Percentiles rank a stretch among this genome's conserved stretches.
phyloP scores from a whole-genome alignment of 2,888 invertebrate species.

The Poecilobothrus nobilitatus region DNA sequence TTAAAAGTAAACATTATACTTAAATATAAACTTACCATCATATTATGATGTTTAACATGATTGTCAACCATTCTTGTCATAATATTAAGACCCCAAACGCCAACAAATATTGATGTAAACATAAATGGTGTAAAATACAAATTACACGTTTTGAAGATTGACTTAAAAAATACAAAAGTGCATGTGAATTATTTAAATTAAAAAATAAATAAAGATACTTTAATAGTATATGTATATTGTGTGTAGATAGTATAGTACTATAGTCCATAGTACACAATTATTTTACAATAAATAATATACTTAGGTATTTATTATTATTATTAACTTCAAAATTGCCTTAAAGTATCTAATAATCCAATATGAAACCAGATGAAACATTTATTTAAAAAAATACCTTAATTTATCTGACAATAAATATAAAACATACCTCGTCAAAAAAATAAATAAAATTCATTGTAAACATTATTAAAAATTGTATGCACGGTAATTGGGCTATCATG shows the following conservation, averaged over 20 bases:
- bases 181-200: no score
- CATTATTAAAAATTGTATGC: slow-evolving; percentile 38
- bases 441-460: slow-evolving; percentile 37
- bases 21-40: neutral
- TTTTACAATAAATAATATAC: no score
- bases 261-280: no score
- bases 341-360: no score
- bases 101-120: slow-evolving; percentile 36
- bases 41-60: neutral
- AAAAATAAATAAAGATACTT: neutral
- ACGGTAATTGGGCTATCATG: slow-evolving; percentile 40
- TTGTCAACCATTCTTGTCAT: slow-evolving; percentile 33
- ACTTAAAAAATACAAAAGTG: slow-evolving; percentile 24
- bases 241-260: no score
- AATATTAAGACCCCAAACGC: slow-evolving; percentile 40
- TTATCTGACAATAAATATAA: no score
- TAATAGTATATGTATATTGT: neutral
- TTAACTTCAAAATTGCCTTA: no score
- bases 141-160: slow-evolving; percentile 29
- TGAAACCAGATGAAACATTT: no score
- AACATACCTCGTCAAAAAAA: slow-evolving; percentile 29
- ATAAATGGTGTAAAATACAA: slow-evolving; percentile 41
- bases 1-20: no score
- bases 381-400: no score
- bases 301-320: no score